Conservation (phyloP, 2,888 invertebrate species). For the Opisthograptis luteolata region DNA sequence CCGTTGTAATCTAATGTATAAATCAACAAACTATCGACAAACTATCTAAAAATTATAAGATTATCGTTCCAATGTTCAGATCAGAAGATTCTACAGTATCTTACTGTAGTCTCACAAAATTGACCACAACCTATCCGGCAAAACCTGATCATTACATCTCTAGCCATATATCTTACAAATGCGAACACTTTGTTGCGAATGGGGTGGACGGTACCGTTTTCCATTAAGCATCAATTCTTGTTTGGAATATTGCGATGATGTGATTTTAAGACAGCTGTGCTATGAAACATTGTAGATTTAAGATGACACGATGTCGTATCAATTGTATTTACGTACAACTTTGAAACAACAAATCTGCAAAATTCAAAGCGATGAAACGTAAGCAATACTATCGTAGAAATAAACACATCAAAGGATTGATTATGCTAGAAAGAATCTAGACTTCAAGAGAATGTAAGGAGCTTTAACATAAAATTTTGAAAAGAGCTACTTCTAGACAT, state of each 20-base stretch:
- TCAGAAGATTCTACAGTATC: neutral
- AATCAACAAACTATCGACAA: no score
- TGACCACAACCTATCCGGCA: neutral
- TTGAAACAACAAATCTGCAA: no score
- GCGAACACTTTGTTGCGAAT: conserved; percentile 59
- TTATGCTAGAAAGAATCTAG: no score
- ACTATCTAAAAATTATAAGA: no score
- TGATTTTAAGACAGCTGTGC: conserved; percentile 23
- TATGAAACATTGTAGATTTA: conserved; percentile 23
- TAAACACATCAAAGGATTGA: neutral
- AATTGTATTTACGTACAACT: neutral
- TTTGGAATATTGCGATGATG: conserved; percentile 38
- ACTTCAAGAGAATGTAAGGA: no score
- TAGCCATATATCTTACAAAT: conserved; percentile 65
- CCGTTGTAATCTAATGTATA: no score
- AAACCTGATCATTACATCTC: conserved; percentile 3
- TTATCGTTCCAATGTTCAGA: neutral
- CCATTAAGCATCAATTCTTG: conserved; percentile 61
- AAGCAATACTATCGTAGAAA: no score
- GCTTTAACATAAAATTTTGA: no score
- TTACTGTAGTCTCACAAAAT: neutral
- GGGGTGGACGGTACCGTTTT: conserved; percentile 67
- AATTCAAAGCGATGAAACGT: no score
- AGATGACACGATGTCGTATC: conserved; percentile 12
- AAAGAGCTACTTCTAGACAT: no score